A percentile compares a stretch with the other conserved stretches of the same genome.
Evolutionary conservation across 2,113 vertebrate species (phyloP).

Genomic region (Mus musculus): GRCm39 chrX:149794001-149794500

Average conservation of each 20-base stretch:
- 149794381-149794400: background rate
- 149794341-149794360: background rate
- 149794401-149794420: too few relatives aligned
- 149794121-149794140: conserved; percentile 52
- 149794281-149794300: background rate
- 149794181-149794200: background rate
- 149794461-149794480: background rate
- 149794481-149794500: background rate
- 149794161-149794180: conserved; percentile 31
- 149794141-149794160: background rate
- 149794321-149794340: background rate
- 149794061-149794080: background rate
- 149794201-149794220: background rate
- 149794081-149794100: background rate
- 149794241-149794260: background rate
- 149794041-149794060: background rate
- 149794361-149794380: background rate
- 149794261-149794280: background rate
- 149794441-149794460: background rate
- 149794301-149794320: background rate
- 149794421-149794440: background rate
- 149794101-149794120: background rate
- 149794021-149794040: too few relatives aligned
- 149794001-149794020: background rate
- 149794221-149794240: conserved; percentile 11